Conservation (phyloP, 1,140 invertebrate species). For the Andricus grossulariae region DNA sequence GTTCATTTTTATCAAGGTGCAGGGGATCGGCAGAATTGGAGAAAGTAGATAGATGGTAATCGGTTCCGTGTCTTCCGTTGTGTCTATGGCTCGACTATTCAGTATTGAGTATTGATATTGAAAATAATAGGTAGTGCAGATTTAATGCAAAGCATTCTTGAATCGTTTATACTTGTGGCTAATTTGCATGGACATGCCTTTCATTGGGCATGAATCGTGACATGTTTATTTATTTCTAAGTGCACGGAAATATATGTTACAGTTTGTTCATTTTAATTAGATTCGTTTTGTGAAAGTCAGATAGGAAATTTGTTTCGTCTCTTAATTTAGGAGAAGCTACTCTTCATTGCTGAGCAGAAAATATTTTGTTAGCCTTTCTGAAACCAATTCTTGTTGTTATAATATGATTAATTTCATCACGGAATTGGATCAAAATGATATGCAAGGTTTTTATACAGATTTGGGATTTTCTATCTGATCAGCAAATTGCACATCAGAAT, state of each 20-base stretch:
- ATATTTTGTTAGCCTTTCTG: not conserved
- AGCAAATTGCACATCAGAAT: too few relatives aligned
- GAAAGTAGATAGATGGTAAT: conserved; percentile 29
- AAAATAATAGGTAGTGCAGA: conserved; percentile 21
- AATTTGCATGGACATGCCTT: conserved; percentile 25
- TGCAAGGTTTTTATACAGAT: too few relatives aligned
- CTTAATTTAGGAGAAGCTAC: not conserved
- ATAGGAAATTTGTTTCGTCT: not conserved
- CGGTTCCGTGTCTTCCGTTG: conserved; percentile 30
- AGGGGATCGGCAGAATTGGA: conserved; percentile 18
- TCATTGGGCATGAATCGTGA: conserved; percentile 12
- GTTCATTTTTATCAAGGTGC: not conserved
- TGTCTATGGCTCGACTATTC: not conserved
- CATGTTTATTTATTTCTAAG: conserved; percentile 28
- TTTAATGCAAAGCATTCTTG: conserved; percentile 27
- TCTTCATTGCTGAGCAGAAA: not conserved
- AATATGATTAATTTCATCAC: too few relatives aligned
- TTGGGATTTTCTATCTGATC: too few relatives aligned
- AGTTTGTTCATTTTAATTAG: conserved; percentile 16
- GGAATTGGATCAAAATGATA: too few relatives aligned
- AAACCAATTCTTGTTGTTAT: too few relatives aligned
- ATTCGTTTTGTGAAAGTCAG: conserved; percentile 20
- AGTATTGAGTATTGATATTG: not conserved
- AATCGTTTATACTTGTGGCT: conserved; percentile 2
- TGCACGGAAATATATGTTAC: conserved; percentile 3